Conservation (phyloP, 2,888 invertebrate species). For the Drosophila acutilabella region DNA sequence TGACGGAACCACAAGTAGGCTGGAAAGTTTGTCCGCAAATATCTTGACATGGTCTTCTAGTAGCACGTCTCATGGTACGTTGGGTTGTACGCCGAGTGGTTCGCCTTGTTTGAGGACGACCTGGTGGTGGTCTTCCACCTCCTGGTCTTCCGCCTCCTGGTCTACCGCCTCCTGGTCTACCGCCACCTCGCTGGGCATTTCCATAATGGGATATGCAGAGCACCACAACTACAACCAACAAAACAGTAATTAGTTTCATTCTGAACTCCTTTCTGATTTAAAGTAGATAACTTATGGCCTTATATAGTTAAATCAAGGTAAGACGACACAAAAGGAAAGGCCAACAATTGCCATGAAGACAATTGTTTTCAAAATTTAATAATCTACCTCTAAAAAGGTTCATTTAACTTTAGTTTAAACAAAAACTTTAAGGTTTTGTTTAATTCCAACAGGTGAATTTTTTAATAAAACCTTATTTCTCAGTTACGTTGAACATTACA, state of each 20-base stretch:
- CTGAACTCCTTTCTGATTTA: neutral
- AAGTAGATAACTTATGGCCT: neutral
- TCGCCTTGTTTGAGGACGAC: neutral
- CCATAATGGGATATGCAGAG: constrained; percentile 11
- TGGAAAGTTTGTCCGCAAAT: too few relatives aligned
- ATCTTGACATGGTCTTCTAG: too few relatives aligned
- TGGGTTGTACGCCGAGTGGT: neutral
- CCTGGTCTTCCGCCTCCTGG: too few relatives aligned
- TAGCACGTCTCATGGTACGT: neutral
- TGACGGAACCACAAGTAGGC: too few relatives aligned
- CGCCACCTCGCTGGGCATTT: constrained; percentile 6
- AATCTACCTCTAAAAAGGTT: too few relatives aligned
- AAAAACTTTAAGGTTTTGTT: too few relatives aligned
- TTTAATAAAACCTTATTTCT: too few relatives aligned
- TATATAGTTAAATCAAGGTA: neutral
- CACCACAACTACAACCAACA: constrained; percentile 9
- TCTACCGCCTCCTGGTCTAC: too few relatives aligned
- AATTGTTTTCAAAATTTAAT: too few relatives aligned
- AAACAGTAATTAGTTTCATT: constrained; percentile 13
- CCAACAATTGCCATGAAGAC: neutral
- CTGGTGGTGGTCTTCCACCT: neutral
- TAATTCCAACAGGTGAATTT: too few relatives aligned
- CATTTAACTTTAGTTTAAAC: too few relatives aligned
- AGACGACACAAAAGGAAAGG: neutral
- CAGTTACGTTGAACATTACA: too few relatives aligned